Base-by-base conservation (phyloP, 2,888 invertebrate species). In the Ferrisia virgata region DNA sequence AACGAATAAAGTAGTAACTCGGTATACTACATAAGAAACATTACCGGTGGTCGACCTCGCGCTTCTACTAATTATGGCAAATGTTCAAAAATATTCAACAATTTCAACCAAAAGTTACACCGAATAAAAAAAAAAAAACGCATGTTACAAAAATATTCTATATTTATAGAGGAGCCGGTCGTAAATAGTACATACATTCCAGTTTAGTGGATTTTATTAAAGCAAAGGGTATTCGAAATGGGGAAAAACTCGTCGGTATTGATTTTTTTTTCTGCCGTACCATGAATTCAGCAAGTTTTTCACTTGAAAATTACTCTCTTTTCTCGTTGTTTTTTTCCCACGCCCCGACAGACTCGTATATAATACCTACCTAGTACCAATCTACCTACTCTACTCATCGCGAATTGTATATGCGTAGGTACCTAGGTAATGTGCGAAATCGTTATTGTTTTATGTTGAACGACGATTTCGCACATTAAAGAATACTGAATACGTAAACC, bases 181-280 rank as follows among this genome's bases (percentile, higher is more conserved):
- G 64, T 64, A 64, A 64, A 64, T 28, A 25, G 64, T 64, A 28
- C 64, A 25, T 64, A 28, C 64, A 25, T 64, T 64, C 64, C 64
- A 64, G 64, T 64, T 64, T 64, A 64, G 28, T 64, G 64, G 64
- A 13, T 64, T 64, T 64, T 64, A 64, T 64, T 64, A 76, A 36
- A 76, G 72, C 31, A 36, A 76, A 76, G 72, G 36, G 72, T 76
- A 76, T 76, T 76, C 72, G 36, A 36, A 76, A 76, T 18, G 72
- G 72, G 72, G 72, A 76, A 76, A 76, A 76, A 76, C 18, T 18
- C 53, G 53, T 64, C 64, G 36, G 72, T 76, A 76, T 76, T 76
- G 72, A 76, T 76, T 76, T 76, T 76, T 76, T 76, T 76, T 64
- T 15, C 64, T 28, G 15, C 64, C 64, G 28, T 15, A 76, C 36